Conservation (phyloP, 2,113 vertebrate genomes). For the Petromus typicus region DNA sequence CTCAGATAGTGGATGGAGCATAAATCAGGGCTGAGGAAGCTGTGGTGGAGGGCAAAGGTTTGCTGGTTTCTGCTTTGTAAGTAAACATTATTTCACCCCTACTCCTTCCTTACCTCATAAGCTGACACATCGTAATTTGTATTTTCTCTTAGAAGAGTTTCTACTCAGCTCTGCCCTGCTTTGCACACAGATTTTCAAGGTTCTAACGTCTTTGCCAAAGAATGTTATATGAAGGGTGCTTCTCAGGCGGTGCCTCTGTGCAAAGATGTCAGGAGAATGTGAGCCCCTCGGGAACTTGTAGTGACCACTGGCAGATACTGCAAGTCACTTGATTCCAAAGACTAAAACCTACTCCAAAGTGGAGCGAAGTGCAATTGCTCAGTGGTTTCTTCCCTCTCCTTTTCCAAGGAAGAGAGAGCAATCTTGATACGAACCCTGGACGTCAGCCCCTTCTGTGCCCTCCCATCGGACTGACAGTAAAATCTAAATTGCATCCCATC, state of each 20-base stretch:
- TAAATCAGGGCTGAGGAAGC: not conserved
- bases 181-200: not conserved
- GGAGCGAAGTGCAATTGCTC: not conserved
- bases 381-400: not conserved
- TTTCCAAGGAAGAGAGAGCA: not conserved
- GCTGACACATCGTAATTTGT: not conserved
- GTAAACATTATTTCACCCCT: not conserved
- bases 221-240: not conserved
- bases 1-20: not conserved
- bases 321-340: not conserved
- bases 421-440: not conserved
- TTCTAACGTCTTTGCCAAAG: not conserved
- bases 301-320: not conserved
- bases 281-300: not conserved
- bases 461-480: not conserved
- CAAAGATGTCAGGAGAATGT: not conserved
- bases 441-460: not conserved
- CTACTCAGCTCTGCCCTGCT: not conserved
- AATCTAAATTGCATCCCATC: not conserved
- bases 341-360: not conserved
- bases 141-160: not conserved
- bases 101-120: not conserved
- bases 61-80: not conserved
- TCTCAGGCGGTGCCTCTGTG: not conserved
- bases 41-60: not conserved